Evolutionary conservation across 2,113 vertebrate species (phyloP).

Genomic region (Entelurus aequoreus): DNA sequence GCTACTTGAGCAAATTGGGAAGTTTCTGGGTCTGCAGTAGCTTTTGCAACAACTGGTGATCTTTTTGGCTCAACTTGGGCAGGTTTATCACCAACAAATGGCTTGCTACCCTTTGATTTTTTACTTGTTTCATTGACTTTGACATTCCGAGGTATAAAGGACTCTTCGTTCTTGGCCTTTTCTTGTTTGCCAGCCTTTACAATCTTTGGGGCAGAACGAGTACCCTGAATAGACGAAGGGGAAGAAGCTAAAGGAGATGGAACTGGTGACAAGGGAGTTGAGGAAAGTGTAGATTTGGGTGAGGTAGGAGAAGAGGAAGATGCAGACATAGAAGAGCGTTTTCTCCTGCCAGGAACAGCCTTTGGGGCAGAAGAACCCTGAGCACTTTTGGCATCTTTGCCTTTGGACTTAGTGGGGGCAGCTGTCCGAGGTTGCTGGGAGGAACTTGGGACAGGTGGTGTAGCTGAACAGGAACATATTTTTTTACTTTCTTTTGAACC

Average conservation of each 20-base stretch:
- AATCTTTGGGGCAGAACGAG: constrained; percentile 63
- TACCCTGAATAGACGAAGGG: constrained; percentile 55
- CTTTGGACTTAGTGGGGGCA: constrained; percentile 68
- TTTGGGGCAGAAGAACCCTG: constrained; percentile 66
- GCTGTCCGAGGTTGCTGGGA: constrained; percentile 62
- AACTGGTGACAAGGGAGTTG: constrained; percentile 59
- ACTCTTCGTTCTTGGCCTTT: constrained; percentile 62
- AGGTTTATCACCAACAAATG: constrained; percentile 14
- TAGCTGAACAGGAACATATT: constrained; percentile 62
- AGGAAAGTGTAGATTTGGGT: constrained; percentile 60
- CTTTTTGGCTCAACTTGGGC: constrained; percentile 20
- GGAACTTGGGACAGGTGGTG: constrained; percentile 73
- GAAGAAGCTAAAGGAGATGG: constrained; percentile 44
- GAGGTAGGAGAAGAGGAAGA: constrained; percentile 70
- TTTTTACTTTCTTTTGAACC: constrained; percentile 22
- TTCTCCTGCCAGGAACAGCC: constrained; percentile 68
- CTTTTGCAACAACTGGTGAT: constrained; percentile 34
- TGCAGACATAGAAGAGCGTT: constrained; percentile 70
- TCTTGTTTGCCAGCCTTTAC: constrained; percentile 73
- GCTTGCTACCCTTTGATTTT: constrained; percentile 13
- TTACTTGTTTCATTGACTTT: constrained; percentile 20
- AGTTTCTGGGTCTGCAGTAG: constrained; percentile 59
- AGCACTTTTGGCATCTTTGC: constrained; percentile 67
- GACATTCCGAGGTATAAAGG: constrained; percentile 45
- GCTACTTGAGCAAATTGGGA: constrained; percentile 46